A percentile compares a stretch with the other conserved stretches of the same genome.
Conservation (phyloP, 2,113 vertebrate genomes). For the Notothenia coriiceps region DNA sequence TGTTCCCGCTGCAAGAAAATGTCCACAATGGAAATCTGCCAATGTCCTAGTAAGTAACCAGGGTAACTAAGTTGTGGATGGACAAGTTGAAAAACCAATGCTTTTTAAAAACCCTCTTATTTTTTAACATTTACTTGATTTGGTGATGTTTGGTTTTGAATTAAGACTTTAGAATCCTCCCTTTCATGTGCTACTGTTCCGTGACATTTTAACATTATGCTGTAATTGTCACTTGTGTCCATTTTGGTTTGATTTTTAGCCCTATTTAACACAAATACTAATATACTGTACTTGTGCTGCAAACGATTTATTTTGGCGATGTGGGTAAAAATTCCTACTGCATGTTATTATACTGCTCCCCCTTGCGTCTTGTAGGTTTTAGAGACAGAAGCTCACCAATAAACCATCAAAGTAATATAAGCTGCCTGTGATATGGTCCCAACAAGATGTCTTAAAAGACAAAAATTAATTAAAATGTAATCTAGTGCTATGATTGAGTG, state of each 20-base stretch:
- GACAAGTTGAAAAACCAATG: slow-evolving; percentile 8
- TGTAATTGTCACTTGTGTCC: background rate
- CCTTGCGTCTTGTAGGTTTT: background rate
- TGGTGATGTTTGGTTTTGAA: background rate
- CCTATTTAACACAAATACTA: background rate
- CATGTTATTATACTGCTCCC: background rate
- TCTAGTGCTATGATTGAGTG: slow-evolving; percentile 23
- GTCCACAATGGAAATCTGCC: slow-evolving; percentile 33
- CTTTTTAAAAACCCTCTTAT: too few relatives aligned
- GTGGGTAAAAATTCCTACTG: background rate
- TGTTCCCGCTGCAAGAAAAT: slow-evolving; percentile 43
- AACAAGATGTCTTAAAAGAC: slow-evolving; percentile 39
- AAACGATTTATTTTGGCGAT: background rate
- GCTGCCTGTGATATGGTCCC: slow-evolving; percentile 31
- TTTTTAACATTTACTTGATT: background rate
- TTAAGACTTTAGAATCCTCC: background rate
- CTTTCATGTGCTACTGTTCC: background rate
- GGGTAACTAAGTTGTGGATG: slow-evolving; percentile 11
- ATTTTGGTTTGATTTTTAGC: too few relatives aligned
- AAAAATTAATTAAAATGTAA: slow-evolving; percentile 60
- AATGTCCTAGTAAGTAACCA: slow-evolving; percentile 35
- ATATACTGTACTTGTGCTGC: background rate
- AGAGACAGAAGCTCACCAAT: slow-evolving; percentile 25
- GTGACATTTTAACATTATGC: background rate
- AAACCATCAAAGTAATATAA: slow-evolving; percentile 33